Conservation (phyloP, 2,113 vertebrate species). For the Acinonyx jubatus region DNA sequence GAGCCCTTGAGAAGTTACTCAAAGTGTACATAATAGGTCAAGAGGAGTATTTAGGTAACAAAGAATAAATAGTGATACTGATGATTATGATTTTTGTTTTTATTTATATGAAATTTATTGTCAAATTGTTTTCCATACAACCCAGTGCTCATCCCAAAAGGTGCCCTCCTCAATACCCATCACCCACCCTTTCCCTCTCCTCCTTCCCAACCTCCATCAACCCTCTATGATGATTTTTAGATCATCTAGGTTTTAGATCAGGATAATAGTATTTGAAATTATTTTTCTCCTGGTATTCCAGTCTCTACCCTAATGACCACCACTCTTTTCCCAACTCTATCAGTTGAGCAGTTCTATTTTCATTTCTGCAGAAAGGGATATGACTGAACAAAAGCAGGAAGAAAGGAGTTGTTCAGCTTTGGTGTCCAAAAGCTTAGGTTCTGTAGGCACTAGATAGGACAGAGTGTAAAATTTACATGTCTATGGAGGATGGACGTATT, state of each 20-base stretch:
- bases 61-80: background rate
- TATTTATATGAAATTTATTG: too few species aligned
- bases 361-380: background rate
- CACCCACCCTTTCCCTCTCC: too few species aligned
- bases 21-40: background rate
- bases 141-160: too few species aligned
- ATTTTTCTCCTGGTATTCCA: background rate
- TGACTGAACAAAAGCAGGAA: background rate
- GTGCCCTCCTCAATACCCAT: too few species aligned
- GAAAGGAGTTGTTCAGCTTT: background rate
- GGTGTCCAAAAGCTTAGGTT: background rate
- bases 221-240: background rate
- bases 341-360: background rate
- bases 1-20: background rate
- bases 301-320: background rate
- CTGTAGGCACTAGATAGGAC: background rate
- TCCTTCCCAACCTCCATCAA: too few species aligned
- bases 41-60: background rate
- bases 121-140: too few species aligned
- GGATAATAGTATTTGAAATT: background rate
- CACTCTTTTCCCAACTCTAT: background rate
- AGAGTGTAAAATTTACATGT: background rate
- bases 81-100: background rate
- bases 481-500: background rate
- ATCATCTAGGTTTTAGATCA: constrained; percentile 23